Conservation (phyloP, 1,140 invertebrate genomes). For the Drosophila ohnishii region DNA sequence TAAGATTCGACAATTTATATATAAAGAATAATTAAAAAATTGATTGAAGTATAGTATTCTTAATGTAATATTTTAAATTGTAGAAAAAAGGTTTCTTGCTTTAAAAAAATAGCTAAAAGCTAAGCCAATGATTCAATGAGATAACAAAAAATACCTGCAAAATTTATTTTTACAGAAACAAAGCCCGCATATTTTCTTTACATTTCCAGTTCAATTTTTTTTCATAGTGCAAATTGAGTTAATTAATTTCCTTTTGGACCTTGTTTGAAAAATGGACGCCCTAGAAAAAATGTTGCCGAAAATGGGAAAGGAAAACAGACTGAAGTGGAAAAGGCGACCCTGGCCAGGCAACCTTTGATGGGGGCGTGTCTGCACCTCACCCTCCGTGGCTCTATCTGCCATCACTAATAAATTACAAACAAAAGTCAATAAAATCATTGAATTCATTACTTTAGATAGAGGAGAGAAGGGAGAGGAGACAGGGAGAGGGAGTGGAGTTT, state of each 20-base stretch:
- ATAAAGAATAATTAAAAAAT: background rate
- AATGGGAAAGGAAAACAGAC: conserved; percentile 32
- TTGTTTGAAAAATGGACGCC: conserved; percentile 40
- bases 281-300: conserved; percentile 32
- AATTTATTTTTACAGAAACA: no score
- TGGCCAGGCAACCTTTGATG: conserved; percentile 24
- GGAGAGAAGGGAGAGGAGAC: background rate
- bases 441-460: conserved; percentile 63
- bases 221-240: conserved; percentile 35
- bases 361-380: conserved; percentile 47
- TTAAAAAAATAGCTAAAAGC: no score
- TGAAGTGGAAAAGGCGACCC: conserved; percentile 21
- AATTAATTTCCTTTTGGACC: conserved; percentile 64
- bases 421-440: conserved; percentile 80
- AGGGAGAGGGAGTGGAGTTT: background rate
- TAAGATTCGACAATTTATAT: background rate
- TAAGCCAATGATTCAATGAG: no score
- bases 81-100: no score
- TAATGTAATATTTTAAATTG: background rate
- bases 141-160: no score
- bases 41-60: accelerated
- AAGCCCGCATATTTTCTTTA: no score
- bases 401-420: conserved; percentile 75
- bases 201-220: background rate
- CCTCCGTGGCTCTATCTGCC: conserved; percentile 23